phyloP scores from a whole-genome alignment of 2,797 vertebrate genomes.

The Mormyrus proboscirostris region DNA sequence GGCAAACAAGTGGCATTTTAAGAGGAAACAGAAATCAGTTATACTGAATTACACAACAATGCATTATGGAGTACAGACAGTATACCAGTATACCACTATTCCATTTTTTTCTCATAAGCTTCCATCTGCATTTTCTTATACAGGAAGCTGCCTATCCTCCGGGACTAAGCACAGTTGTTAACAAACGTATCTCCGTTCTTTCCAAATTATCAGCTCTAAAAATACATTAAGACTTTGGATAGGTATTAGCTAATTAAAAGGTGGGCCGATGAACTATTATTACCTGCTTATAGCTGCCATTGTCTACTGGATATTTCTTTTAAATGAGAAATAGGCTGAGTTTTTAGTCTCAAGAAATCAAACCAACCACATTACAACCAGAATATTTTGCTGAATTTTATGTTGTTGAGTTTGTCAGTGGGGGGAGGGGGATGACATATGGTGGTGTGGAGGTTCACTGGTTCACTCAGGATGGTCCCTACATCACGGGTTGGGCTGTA shows the following conservation, averaged over 20 bases:
- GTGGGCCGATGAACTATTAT: background rate
- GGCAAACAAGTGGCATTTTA: background rate
- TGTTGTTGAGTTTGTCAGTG: background rate
- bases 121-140: slow-evolving; percentile 30
- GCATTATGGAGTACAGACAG: background rate
- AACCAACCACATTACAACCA: background rate
- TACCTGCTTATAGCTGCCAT: background rate
- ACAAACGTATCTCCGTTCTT: slow-evolving; percentile 27
- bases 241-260: background rate
- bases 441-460: background rate
- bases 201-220: slow-evolving; percentile 20
- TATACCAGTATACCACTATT: background rate
- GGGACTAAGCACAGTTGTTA: slow-evolving; percentile 33
- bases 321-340: background rate
- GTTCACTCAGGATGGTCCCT: background rate
- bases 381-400: background rate
- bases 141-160: slow-evolving; percentile 36
- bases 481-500: background rate
- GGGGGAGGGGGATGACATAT: background rate
- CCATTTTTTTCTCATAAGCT: slow-evolving; percentile 45
- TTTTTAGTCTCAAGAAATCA: background rate
- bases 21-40: slow-evolving; percentile 46
- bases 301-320: background rate
- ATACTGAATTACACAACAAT: background rate
- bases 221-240: background rate